Conservation (phyloP, 2,888 invertebrate genomes). For the Orchesella flavescens region DNA sequence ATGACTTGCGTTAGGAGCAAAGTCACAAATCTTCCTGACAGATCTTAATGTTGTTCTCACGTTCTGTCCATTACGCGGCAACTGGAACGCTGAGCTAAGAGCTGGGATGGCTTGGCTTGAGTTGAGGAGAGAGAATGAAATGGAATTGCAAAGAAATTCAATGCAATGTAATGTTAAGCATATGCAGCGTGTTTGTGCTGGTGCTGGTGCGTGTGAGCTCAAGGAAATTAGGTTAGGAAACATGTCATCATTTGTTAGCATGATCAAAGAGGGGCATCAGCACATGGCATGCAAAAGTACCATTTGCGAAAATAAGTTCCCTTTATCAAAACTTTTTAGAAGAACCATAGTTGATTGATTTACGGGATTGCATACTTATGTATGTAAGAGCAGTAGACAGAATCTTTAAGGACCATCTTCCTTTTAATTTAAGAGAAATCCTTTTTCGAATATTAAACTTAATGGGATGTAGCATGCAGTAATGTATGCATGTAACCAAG, state of each 20-base stretch:
- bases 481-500: too few species aligned
- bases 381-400: too few species aligned
- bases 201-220: conserved; percentile 14
- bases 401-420: too few species aligned
- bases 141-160: not conserved
- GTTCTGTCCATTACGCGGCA: conserved; percentile 51
- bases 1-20: conserved; percentile 32
- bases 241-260: conserved; percentile 53
- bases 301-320: too few species aligned
- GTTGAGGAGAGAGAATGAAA: conserved; percentile 1
- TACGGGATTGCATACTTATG: too few species aligned
- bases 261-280: not conserved
- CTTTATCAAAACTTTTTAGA: too few species aligned
- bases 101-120: too few species aligned
- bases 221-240: conserved; percentile 37
- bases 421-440: too few species aligned
- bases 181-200: not conserved
- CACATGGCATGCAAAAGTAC: too few species aligned
- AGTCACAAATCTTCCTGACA: conserved; percentile 63
- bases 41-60: conserved; percentile 60
- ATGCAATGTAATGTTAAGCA: not conserved
- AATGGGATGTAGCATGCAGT: too few species aligned
- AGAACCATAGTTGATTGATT: too few species aligned
- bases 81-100: not conserved
- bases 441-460: too few species aligned